phyloP scores from a whole-genome alignment of 2,113 vertebrate genomes.

The Mormoops blainvillei region DNA sequence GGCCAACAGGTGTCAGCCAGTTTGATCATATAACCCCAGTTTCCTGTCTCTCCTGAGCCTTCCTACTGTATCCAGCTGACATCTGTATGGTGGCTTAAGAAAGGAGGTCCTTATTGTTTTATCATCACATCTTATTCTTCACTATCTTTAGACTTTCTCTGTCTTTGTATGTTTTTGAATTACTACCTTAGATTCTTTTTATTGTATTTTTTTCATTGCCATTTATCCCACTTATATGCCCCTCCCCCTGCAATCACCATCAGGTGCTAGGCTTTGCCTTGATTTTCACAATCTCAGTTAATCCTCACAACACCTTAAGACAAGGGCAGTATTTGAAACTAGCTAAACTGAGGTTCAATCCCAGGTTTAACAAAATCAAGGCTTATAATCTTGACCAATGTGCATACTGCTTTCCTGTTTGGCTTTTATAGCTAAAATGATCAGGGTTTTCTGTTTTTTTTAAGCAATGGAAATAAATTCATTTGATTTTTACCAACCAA shows the following conservation, averaged over 20 bases:
- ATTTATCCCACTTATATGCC: too few species aligned
- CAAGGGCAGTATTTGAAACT: not conserved
- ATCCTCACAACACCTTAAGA: not conserved
- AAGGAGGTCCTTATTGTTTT: not conserved
- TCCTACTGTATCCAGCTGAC: not conserved
- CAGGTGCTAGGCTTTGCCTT: not conserved
- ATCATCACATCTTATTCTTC: not conserved
- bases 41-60: not conserved
- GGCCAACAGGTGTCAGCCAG: not conserved
- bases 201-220: too few species aligned
- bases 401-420: not conserved
- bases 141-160: not conserved
- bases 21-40: not conserved
- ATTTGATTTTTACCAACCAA: not conserved
- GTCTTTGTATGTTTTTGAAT: not conserved
- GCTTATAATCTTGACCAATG: not conserved
- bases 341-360: not conserved
- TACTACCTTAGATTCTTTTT: not conserved
- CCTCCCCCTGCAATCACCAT: not conserved
- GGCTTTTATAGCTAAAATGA: not conserved
- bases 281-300: not conserved
- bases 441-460: not conserved
- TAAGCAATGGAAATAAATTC: not conserved
- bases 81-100: not conserved
- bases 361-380: not conserved